Evolutionary conservation across 2,113 vertebrate genomes (phyloP).

Genomic region (Tychaedon coryphoeus): DNA sequence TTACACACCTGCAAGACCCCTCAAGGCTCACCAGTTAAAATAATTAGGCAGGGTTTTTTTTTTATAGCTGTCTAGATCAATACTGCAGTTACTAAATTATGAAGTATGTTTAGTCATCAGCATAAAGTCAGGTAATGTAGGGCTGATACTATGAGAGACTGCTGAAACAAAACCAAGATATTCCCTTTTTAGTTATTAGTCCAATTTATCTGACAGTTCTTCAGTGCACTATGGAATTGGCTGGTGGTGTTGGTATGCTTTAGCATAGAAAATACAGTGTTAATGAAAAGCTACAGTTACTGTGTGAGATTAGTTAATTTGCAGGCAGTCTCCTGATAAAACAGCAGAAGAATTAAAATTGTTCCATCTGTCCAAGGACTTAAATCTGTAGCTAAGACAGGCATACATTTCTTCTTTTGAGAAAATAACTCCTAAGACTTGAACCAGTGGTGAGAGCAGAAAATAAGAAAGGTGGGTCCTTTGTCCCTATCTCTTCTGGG

Average conservation of each 20-base stretch:
- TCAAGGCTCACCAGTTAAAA: conserved; percentile 38
- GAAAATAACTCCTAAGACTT: neutral
- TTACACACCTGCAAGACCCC: neutral
- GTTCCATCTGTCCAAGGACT: neutral
- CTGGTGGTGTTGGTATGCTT: neutral
- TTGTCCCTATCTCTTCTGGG: neutral
- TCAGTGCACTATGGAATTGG: neutral
- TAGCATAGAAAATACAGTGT: neutral
- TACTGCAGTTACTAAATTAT: conserved; percentile 36
- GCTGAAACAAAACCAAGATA: neutral
- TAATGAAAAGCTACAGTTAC: neutral
- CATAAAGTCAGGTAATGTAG: neutral
- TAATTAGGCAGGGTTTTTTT: neutral
- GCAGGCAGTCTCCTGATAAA: neutral
- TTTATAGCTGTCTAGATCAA: conserved; percentile 32
- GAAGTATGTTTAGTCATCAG: neutral
- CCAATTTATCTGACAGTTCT: conserved; percentile 4
- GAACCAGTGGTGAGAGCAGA: neutral
- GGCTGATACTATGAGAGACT: neutral
- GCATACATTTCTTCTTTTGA: neutral
- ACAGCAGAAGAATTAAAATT: neutral
- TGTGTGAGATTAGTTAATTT: neutral
- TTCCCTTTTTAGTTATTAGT: neutral
- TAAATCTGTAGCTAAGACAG: neutral
- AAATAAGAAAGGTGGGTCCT: neutral